phyloP scores from a whole-genome alignment of 2,888 invertebrate genomes.

The Cyclophora albipunctata region DNA sequence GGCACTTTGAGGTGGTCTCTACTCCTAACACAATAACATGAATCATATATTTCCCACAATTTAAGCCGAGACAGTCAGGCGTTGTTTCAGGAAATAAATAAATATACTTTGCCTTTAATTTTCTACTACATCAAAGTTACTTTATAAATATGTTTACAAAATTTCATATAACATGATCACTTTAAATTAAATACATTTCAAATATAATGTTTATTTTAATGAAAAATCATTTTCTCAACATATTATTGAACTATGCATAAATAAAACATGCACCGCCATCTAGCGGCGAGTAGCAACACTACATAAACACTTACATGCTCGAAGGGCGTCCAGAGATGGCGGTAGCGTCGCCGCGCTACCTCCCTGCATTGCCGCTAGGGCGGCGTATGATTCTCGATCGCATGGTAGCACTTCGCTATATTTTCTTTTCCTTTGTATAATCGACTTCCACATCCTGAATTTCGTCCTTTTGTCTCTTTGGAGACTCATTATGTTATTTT shows the following conservation, averaged over 20 bases:
- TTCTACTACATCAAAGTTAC: too few relatives aligned
- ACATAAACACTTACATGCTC: slow-evolving; percentile 61
- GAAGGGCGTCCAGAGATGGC: slow-evolving; percentile 68
- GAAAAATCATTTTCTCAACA: too few relatives aligned
- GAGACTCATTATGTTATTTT: slow-evolving; percentile 56
- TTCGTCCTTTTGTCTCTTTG: slow-evolving; percentile 55
- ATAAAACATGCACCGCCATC: slow-evolving; percentile 31
- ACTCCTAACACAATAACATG: slow-evolving; percentile 49
- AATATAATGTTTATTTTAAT: too few relatives aligned
- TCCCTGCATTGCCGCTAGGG: slow-evolving; percentile 66
- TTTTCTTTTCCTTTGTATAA: slow-evolving; percentile 65
- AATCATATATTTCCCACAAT: slow-evolving; percentile 54
- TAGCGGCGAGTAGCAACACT: slow-evolving; percentile 45
- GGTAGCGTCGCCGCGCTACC: slow-evolving; percentile 65
- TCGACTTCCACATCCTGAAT: slow-evolving; percentile 68
- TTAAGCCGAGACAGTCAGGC: slow-evolving; percentile 26
- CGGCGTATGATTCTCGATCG: slow-evolving; percentile 62
- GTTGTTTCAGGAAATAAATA: not conserved
- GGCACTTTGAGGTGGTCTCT: slow-evolving; percentile 42
- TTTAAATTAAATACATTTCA: too few relatives aligned
- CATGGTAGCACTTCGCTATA: slow-evolving; percentile 59
- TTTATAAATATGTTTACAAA: too few relatives aligned
- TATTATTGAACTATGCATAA: too few relatives aligned
- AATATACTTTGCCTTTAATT: too few relatives aligned
- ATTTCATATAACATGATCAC: too few relatives aligned